A percentile compares a stretch with the other conserved stretches of the same genome.
Evolutionary conservation across 1,140 invertebrate genomes (phyloP).

Genomic region (Drosophila punjabiensis): DNA sequence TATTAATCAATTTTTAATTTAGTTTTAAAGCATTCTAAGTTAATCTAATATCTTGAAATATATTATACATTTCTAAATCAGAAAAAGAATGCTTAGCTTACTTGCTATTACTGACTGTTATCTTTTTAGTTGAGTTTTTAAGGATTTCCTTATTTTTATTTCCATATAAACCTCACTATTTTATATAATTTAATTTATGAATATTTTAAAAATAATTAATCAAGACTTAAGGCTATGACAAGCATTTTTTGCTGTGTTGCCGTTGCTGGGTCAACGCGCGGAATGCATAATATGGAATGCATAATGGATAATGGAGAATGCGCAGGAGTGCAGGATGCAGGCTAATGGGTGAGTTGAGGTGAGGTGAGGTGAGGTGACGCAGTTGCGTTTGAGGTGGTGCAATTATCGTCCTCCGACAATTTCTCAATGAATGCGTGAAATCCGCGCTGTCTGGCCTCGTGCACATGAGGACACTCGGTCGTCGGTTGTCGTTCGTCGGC

Average conservation of each 20-base stretch:
- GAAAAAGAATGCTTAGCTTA: too few relatives aligned
- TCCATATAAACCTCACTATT: background rate
- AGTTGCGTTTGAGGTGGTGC: slow-evolving; percentile 45
- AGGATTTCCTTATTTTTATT: too few relatives aligned
- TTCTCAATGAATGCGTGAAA: slow-evolving; percentile 80
- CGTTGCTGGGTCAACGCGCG: slow-evolving; percentile 4
- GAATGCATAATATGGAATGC: background rate
- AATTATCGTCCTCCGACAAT: slow-evolving; percentile 69
- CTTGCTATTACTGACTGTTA: too few relatives aligned
- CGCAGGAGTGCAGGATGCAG: background rate
- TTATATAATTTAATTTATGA: background rate
- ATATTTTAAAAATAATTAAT: too few relatives aligned
- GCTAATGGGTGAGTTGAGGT: background rate
- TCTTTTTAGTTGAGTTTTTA: too few relatives aligned
- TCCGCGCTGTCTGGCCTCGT: slow-evolving; percentile 24
- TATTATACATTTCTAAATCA: too few relatives aligned
- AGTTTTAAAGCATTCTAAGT: too few relatives aligned
- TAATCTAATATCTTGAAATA: too few relatives aligned
- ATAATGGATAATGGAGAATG: background rate
- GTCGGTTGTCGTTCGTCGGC: slow-evolving; percentile 2
- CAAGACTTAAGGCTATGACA: background rate
- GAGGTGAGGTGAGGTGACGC: slow-evolving; percentile 3
- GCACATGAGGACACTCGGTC: slow-evolving; percentile 28
- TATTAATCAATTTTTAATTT: too few relatives aligned
- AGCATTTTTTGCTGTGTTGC: background rate